These are phyloP conservation scores for Rhinogobio ventralis DNA, from an alignment of 2,797 vertebrate species.

Conservation along the genomic window DNA sequence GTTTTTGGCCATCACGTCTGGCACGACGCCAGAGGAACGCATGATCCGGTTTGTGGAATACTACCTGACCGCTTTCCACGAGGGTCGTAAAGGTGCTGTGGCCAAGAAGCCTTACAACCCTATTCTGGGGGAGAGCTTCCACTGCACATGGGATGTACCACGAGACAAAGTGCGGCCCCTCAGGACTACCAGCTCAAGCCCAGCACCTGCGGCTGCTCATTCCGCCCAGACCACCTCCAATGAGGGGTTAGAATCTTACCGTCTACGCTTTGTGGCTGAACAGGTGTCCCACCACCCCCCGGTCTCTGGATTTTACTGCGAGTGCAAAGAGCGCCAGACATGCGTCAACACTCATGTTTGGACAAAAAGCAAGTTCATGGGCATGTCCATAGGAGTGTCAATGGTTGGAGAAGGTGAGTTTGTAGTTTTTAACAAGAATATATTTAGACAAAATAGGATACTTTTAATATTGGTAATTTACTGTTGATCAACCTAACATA, in stretches of 20 bases:
- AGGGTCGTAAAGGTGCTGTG: conserved; percentile 87
- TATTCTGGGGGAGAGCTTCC: conserved; percentile 87
- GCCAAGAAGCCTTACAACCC: conserved; percentile 94
- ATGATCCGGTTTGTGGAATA: conserved; percentile 89
- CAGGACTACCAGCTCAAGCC: conserved; percentile 69
- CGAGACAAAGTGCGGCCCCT: conserved; percentile 79
- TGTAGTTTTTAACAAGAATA: neutral
- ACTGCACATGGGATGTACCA: conserved; percentile 89
- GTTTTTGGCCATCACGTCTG: conserved; percentile 83
- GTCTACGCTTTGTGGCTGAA: conserved; percentile 86
- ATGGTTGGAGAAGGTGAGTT: conserved; percentile 90
- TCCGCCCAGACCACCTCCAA: conserved; percentile 55
- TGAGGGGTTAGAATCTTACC: conserved; percentile 70
- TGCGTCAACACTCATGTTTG: conserved; percentile 86
- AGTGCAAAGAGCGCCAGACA: conserved; percentile 87
- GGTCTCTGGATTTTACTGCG: conserved; percentile 89
- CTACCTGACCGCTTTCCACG: conserved; percentile 89
- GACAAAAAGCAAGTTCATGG: conserved; percentile 95
- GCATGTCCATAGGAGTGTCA: conserved; percentile 91
- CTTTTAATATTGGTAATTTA: neutral
- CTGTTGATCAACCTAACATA: neutral
- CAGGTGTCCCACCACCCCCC: conserved; percentile 91
- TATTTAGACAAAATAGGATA: neutral
- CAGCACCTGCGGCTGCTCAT: conserved; percentile 6
- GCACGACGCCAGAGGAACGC: conserved; percentile 84